Conservation (phyloP, 1,140 invertebrate genomes). For the Arctopsyche grandis region DNA sequence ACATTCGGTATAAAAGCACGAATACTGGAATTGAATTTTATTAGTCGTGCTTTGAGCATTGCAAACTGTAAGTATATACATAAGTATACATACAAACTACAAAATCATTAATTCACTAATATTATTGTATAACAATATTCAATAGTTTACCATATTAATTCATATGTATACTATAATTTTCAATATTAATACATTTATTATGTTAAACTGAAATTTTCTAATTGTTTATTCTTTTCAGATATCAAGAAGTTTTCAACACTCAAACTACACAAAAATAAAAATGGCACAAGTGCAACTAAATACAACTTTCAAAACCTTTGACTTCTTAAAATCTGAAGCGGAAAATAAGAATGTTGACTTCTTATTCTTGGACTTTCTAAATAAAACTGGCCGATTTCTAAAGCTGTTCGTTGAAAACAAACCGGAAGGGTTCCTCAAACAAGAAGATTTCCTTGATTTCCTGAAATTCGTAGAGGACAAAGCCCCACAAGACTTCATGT, state of each 20-base stretch:
- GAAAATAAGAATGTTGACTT: background rate
- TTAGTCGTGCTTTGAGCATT: slow-evolving; percentile 6
- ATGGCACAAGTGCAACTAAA: too few species aligned
- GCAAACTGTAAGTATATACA: slow-evolving; percentile 1
- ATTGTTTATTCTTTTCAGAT: background rate
- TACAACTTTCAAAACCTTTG: background rate
- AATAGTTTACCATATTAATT: too few species aligned
- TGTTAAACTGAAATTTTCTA: background rate
- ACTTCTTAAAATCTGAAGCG: background rate
- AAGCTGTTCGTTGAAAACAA: background rate
- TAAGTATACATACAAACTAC: too few species aligned
- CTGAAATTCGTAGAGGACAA: slow-evolving; percentile 21
- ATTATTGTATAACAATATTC: too few species aligned
- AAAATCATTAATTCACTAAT: background rate
- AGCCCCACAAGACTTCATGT: background rate
- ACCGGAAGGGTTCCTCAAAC: background rate
- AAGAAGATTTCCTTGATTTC: slow-evolving; percentile 16
- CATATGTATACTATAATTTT: too few species aligned
- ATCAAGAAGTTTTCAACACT: too few species aligned
- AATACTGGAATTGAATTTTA: background rate
- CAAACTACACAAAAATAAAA: too few species aligned
- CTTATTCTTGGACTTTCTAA: slow-evolving; percentile 10
- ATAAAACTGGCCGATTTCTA: background rate
- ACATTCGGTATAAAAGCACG: background rate
- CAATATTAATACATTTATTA: too few species aligned